Base-by-base conservation (phyloP, 2,113 vertebrate species). In the Pampusana beccarii region DNA sequence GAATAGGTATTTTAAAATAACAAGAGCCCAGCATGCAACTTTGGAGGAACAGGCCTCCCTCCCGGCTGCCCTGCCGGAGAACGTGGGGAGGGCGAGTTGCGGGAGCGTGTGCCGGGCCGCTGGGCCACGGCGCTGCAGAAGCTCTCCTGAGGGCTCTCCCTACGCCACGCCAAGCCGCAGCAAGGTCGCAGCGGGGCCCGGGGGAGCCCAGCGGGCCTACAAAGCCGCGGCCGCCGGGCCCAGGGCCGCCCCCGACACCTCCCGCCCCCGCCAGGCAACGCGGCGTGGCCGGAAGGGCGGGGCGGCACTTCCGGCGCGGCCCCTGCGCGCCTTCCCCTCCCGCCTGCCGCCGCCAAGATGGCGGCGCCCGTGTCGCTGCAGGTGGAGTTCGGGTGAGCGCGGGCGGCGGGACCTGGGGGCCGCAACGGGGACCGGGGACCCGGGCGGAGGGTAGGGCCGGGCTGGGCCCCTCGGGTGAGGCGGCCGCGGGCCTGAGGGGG, bases 311-410 rank as follows among this genome's bases (percentile, higher is more conserved):
- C 95, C 73, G 81, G 70, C 96, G 95, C 53, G 89, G 95, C 42
- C 53, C 48, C 26, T 4, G 65, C n/a, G 48, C 50, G 7, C 25
- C 29, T 46, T 36, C 31, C 33, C 29, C 80, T 58, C 25, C 86
- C 91, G 78, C 97, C 95, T 79, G 62, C 72, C 36, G 82, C 73
- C 57, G 66, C 86, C 97, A 99, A 98, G 72, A 99, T 99, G 99
- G 99, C 99, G 86, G 98, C 99, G 96, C 97, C 99, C 98, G 38
- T 99, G 94, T 97, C 97, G 42, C 91, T 99, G 80, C 98, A 98
- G 62, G 97, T 99, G 98, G 99, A 99, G 97, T 99, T 99, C 97
- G 98, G 99, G 99, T 99, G 97, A 97, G 99, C 93, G 95, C 86
- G 80, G 42, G 42, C 42, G 74, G 85, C 71, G 91, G 38, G 88